Base-by-base conservation (phyloP, 2,797 vertebrate species). In the Coregonus sp. region DNA sequence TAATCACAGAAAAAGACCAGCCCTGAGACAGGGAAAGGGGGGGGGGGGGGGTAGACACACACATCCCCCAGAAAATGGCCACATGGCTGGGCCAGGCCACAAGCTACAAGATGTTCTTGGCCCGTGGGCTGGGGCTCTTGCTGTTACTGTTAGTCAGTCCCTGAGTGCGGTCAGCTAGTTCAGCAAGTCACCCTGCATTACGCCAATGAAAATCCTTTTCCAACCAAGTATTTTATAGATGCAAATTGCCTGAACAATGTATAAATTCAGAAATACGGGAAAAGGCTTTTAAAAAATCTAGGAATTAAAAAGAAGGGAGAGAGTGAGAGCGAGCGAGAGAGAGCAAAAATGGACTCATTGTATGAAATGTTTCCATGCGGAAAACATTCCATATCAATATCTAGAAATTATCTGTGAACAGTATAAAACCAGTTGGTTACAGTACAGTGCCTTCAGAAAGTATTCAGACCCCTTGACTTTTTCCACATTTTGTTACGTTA, bases 91-190 rank as follows among this genome's bases (percentile, higher is more conserved):
- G 76, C 82, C 89, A 86, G 84, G 84, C 86, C 87, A 85, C 88
- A 90, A 87, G 89, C 88, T 89, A 87, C 84, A 76, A 85, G 86
- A 89, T 88, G 86, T 86, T 87, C 86, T 88, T 86, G 87, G 89
- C 83, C 80, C 66, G 72, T 14, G 35, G 61, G 40, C 70, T 15
- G 74, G 80, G 75, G 83, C 85, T 88, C 83, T 80, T 80, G 76
- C 86, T 81, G 89, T 76, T 82, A 78, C 81, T 67, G 86, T 82
- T 74, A 77, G 84, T 69, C 77, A 72, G 80, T 86, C 83, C 80
- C 85, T 75, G 80, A 70, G 82, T 82, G 82, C 37, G 4, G 79
- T 35, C 74, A 80, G 63, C 81, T 54, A 2, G 79, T 40, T 72
- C 74, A 80, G 51, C 9, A 86, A 82, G 84, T 86, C 84, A 84